Conservation (phyloP, 2,113 vertebrate genomes). For the Macrotus californicus region DNA sequence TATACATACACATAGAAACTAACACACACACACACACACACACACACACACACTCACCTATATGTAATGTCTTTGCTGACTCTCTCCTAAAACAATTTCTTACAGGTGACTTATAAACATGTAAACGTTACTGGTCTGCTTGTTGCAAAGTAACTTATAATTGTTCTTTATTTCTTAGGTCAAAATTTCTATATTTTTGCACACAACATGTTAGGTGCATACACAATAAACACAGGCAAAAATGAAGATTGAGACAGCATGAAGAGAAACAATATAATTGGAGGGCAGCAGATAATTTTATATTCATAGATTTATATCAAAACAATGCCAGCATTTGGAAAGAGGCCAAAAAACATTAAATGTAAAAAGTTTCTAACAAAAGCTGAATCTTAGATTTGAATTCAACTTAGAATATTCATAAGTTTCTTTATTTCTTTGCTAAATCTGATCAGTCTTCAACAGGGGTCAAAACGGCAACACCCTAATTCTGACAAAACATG, state of each 20-base stretch:
- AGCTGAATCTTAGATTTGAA: not conserved
- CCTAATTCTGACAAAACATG: not conserved
- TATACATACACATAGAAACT: not conserved
- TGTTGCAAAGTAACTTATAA: not conserved
- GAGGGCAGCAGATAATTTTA: not conserved
- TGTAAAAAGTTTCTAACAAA: not conserved
- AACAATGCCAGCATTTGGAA: not conserved
- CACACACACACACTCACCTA: not conserved
- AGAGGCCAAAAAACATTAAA: not conserved
- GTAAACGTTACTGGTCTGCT: not conserved
- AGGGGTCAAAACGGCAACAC: not conserved
- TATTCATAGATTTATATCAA: not conserved
- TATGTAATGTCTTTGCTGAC: not conserved
- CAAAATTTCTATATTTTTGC: not conserved
- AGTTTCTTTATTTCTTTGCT: not conserved
- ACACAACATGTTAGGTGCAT: not conserved
- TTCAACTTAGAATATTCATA: not conserved
- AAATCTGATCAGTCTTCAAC: not conserved
- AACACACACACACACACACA: no score
- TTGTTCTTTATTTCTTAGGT: not conserved
- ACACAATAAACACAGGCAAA: not conserved
- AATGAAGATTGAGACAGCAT: not conserved
- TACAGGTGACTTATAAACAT: not conserved
- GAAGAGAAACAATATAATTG: not conserved
- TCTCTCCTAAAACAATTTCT: not conserved